Conservation (phyloP, 2,797 vertebrate species). For the Merluccius polli region DNA sequence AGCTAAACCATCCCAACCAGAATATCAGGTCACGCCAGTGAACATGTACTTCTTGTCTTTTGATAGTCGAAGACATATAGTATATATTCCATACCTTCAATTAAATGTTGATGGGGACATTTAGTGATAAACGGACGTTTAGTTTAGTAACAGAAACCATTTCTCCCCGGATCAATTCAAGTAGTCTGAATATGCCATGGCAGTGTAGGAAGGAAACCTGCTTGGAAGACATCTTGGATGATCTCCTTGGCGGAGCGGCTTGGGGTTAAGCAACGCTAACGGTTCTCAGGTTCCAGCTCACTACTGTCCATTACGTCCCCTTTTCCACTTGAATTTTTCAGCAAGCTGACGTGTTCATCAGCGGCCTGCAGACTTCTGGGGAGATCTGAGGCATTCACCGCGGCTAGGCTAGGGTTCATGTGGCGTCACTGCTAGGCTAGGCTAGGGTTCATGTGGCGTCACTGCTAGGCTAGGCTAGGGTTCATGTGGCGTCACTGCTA, state of each 20-base stretch:
- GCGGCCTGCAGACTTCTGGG: constrained; percentile 20
- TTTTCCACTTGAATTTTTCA: constrained; percentile 73
- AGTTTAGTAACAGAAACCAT: neutral
- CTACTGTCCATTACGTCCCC: constrained; percentile 41
- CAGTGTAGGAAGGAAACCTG: neutral
- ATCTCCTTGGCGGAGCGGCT: neutral
- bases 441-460: neutral
- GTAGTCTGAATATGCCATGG: neutral
- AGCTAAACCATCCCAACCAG: neutral
- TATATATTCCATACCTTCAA: neutral
- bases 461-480: neutral
- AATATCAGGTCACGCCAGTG: neutral
- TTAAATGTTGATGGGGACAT: neutral
- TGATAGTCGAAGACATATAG: neutral
- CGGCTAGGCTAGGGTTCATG: neutral
- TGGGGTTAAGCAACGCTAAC: neutral
- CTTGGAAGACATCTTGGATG: neutral
- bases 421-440: neutral
- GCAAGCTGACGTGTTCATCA: constrained; percentile 31
- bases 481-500: neutral
- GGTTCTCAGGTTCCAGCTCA: constrained; percentile 50
- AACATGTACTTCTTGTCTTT: neutral
- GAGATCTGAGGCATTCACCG: neutral
- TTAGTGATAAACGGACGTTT: neutral
- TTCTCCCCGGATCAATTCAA: neutral